Evolutionary conservation across 2,888 invertebrate species (phyloP), one percentile per base, ranked within the genome.

Genomic region (Drosophila longiperda): DNA sequence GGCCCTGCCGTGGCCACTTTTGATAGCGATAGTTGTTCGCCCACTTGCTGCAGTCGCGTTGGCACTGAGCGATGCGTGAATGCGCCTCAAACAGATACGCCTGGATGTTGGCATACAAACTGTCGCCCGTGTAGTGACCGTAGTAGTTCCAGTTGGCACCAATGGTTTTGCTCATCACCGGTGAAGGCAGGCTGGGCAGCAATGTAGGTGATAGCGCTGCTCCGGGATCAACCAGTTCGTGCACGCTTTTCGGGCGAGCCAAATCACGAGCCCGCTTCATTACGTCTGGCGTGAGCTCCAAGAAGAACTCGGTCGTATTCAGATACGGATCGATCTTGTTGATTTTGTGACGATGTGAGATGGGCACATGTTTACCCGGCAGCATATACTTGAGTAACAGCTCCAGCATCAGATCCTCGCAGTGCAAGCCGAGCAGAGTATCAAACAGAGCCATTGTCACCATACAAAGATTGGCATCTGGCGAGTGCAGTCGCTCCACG

Each of bases 321-420:
- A 96, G 95, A 87, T 96, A 96, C 0, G 96, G 95, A 93, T 97
- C 97, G 57, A 96, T 93, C 87, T 96, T 95, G 75, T 95, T 94
- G 60, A 96, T 94, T 86, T 96, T 94, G 82, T 95, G 94, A 68
- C 96, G 94, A 93, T 97, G 97, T n/a, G 97, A 96, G 64, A 96
- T 94, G 49, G 93, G 93, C 32, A 97, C 95, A 93, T 97, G 97
- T 23, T 96, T 95, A 89, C 97, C 96, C 0, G 97, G 96, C 83
- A 96, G 94, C 78, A 99, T 94, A 91, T 98, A 96, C 91, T 97
- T 97, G 91, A 97, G 96, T 54, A 98, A 95, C 57, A 99, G 94
- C 91, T 98, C 98, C 84, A 98, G 94, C 97, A 99, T 97, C 53
- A 99, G 95, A 92, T 99, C 99, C 93, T 99, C 99, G 93, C 98